phyloP scores from a whole-genome alignment of 2,797 vertebrate genomes.

The Xenops minutus region DNA sequence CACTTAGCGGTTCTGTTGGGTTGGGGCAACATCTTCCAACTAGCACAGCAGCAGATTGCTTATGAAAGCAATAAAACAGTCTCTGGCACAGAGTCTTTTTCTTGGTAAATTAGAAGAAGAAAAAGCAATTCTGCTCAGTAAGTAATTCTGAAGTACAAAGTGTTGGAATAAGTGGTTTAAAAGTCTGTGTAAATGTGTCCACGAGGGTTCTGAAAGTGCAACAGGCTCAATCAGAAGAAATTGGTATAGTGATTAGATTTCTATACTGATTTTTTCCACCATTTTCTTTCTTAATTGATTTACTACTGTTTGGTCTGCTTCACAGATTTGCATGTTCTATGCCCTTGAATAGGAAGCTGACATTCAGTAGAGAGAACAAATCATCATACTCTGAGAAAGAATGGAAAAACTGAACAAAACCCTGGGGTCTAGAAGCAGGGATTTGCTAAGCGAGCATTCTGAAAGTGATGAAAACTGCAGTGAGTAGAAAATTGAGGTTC shows the following conservation, averaged over 20 bases:
- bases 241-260: background rate
- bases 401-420: background rate
- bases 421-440: background rate
- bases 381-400: background rate
- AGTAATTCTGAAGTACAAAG: background rate
- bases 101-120: background rate
- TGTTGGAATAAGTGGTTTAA: background rate
- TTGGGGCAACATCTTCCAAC: background rate
- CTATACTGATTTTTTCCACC: background rate
- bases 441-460: background rate
- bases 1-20: background rate
- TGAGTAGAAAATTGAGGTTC: background rate
- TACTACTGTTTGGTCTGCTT: background rate
- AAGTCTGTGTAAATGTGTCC: background rate
- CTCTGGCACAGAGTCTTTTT: background rate
- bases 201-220: background rate
- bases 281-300: background rate
- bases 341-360: background rate
- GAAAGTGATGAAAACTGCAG: background rate
- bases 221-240: background rate
- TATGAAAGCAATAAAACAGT: background rate
- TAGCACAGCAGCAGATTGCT: background rate
- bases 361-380: background rate
- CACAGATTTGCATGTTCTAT: background rate
- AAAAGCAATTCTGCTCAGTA: background rate